phyloP scores from a whole-genome alignment of 2,113 vertebrate species.

The Coturnix japonica region DNA sequence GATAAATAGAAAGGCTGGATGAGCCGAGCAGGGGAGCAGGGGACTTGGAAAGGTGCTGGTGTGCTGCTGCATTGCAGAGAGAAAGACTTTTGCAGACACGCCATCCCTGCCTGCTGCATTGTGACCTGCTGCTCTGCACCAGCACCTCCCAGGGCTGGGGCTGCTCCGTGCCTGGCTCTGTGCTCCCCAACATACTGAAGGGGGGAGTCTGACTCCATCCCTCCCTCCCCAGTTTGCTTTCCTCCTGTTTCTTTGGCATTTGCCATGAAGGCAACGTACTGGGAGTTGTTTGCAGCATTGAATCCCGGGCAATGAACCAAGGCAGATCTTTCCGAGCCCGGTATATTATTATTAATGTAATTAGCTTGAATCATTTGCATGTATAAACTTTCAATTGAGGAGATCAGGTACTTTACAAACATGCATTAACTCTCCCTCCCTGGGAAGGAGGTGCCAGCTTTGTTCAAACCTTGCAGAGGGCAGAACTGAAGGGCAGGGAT shows the following conservation, averaged over 20 bases:
- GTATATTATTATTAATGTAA: constrained; percentile 60
- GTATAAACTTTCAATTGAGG: constrained; percentile 48
- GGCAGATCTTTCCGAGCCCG: constrained; percentile 10
- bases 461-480: not conserved
- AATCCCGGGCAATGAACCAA: constrained; percentile 49
- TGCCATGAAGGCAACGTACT: constrained; percentile 13
- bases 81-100: not conserved
- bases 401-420: constrained; percentile 52
- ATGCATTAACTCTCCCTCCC: not conserved
- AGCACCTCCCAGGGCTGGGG: not conserved
- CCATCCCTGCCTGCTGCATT: not conserved
- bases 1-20: constrained; percentile 57
- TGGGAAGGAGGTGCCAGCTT: not conserved
- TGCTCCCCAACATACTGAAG: not conserved
- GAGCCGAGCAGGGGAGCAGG: constrained; percentile 24
- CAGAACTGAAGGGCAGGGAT: not conserved
- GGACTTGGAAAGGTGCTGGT: constrained; percentile 27
- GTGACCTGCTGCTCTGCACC: not conserved
- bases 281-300: constrained; percentile 51
- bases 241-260: constrained; percentile 2
- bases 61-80: constrained; percentile 39
- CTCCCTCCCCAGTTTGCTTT: not conserved
- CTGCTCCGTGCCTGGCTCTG: not conserved
- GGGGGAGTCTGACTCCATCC: not conserved
- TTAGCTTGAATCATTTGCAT: constrained; percentile 54